Evolutionary conservation across 2,888 invertebrate species (phyloP).

Genomic region (Elmis aenea): DNA sequence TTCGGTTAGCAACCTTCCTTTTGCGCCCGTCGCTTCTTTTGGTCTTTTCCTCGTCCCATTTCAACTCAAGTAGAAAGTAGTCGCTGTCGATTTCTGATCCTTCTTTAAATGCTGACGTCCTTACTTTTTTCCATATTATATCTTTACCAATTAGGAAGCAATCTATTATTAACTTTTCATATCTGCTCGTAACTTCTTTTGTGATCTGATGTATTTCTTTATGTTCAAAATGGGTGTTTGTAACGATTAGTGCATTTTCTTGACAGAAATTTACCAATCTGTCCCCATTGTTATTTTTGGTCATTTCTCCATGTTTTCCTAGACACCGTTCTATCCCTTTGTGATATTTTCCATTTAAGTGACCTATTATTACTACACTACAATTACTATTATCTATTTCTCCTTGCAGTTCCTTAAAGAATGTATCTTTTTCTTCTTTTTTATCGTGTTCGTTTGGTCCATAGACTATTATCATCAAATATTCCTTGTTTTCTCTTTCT

Average conservation of each 20-base stretch:
- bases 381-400: background rate
- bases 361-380: background rate
- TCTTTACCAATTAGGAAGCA: slow-evolving; percentile 1
- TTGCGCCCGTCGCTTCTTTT: no score
- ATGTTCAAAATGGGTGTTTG: slow-evolving; percentile 8
- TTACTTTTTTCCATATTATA: slow-evolving; percentile 6
- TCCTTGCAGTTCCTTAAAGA: background rate
- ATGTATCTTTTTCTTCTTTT: no score
- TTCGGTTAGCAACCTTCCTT: no score
- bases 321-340: background rate
- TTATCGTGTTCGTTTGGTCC: background rate
- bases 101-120: slow-evolving; percentile 6
- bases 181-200: slow-evolving; percentile 6
- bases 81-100: slow-evolving; percentile 6
- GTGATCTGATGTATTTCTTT: slow-evolving; percentile 10
- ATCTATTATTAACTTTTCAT: slow-evolving; percentile 11
- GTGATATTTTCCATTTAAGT: background rate
- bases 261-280: slow-evolving; percentile 6
- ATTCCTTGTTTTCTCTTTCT: background rate
- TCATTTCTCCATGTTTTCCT: background rate
- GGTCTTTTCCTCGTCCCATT: no score
- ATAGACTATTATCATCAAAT: background rate
- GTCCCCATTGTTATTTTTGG: background rate
- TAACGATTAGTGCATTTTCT: slow-evolving; percentile 7
- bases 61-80: slow-evolving; percentile 6